Evolutionary conservation across 1,140 invertebrate species (phyloP).

Genomic region (Lepidurus packardi): DNA sequence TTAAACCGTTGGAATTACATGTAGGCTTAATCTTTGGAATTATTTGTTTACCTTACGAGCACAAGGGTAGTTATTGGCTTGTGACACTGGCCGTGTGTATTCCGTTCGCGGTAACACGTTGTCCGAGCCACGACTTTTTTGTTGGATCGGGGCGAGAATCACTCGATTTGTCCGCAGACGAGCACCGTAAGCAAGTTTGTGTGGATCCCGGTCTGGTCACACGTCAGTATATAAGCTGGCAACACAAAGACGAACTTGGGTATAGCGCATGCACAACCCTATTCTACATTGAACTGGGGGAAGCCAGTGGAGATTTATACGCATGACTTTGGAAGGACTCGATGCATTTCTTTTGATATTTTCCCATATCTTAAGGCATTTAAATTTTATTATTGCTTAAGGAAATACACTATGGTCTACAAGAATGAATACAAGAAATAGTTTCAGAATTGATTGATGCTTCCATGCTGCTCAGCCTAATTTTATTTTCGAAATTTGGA

Average conservation of each 20-base stretch:
- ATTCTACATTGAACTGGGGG: conserved; percentile 10
- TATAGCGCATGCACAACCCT: conserved; percentile 21
- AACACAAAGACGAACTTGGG: not conserved
- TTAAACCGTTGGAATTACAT: no score
- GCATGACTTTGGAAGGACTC: not conserved
- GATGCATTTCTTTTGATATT: not conserved
- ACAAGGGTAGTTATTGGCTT: no score
- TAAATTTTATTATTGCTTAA: no score
- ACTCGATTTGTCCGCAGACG: conserved; percentile 8
- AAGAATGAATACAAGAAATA: no score
- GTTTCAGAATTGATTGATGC: no score
- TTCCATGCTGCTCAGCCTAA: not conserved
- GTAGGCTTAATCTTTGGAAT: no score
- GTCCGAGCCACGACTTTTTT: not conserved
- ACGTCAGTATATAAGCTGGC: conserved; percentile 21
- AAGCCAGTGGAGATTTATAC: not conserved
- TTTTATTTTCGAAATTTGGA: not conserved
- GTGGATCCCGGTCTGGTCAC: conserved; percentile 1
- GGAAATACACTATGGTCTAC: no score
- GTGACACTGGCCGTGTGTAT: no score
- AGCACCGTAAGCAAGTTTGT: conserved; percentile 21
- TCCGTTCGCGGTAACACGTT: no score
- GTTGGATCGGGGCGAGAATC: not conserved
- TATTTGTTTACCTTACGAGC: no score
- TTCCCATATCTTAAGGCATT: no score